Base-by-base conservation (phyloP, 53 echinoderm and acorn worm species). In the Holothuria leucospilota region DNA sequence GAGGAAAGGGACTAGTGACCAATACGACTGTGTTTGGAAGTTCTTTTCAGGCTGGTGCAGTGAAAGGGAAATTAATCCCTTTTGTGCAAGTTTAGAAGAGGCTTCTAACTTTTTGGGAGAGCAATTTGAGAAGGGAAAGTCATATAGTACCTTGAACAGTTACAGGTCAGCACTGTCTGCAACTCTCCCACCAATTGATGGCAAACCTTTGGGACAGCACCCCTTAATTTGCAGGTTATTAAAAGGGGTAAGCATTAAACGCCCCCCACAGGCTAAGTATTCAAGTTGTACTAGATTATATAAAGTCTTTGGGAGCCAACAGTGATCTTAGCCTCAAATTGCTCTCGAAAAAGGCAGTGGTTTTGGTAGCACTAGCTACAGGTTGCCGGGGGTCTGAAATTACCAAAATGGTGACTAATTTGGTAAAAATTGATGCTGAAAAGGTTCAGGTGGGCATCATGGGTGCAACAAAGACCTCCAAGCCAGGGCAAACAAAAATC, bases 181-280 rank as follows among this genome's bases (percentile, higher is more conserved):
- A 20, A 77, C 77, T 15, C 51, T 77, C 18, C 77, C 77, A 1
- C 77, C 38, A 1, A 6, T 46, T n/a, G 77, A 77, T 39, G 42
- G 77, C 51, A 77, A 77, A 46, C 77, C 77, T 13, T 49, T 49
- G n/a, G 53, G 77, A 77, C 77, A 77, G 27, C 20, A 77, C 77
- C 77, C 53, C 25, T 46, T 77, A 16, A 77, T 77, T 12, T 21
- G 39, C n/a, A 51, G 77, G n/a, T 41, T 77, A 8, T 77, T 65
- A 65, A 71, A 71, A 34, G 72, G 72, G 30, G 41, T 39, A 29
- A 39, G 28, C 12, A 41, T 29, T 39, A 26, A 34, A 41, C n/a
- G 40, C 38, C 72, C 51, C 49, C 77, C 77, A 26, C 51, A 77
- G 51, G 41, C 51, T 34, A 69, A 69, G 39, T 29, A 69, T 77